phyloP scores from a whole-genome alignment of 2,113 vertebrate genomes.

The Sporophila hypoxantha region DNA sequence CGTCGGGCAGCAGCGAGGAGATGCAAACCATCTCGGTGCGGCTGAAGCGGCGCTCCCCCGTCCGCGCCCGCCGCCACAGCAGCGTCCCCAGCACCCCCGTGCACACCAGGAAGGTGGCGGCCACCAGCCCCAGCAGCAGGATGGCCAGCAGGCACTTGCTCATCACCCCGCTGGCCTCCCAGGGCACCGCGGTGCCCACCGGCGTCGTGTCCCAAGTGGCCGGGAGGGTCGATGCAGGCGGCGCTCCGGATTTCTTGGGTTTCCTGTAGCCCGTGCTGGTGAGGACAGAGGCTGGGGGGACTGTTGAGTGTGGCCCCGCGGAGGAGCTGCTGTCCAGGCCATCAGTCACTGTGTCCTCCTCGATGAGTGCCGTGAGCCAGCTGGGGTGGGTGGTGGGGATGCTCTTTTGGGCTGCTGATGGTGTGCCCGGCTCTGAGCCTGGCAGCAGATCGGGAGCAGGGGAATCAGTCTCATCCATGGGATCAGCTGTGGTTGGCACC shows the following conservation, averaged over 20 bases:
- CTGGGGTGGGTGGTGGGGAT: not conserved
- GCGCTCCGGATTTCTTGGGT: not conserved
- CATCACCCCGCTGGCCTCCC: constrained; percentile 3
- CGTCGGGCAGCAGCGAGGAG: constrained; percentile 76
- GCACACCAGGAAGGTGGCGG: constrained; percentile 76
- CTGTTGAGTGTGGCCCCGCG: rapidly evolving
- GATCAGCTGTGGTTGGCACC: rapidly evolving
- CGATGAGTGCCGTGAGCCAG: rapidly evolving
- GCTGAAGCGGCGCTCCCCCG: constrained; percentile 15
- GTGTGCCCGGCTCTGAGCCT: not conserved
- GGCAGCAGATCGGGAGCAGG: rapidly evolving
- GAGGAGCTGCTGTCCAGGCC: not conserved
- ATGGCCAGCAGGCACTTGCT: constrained; percentile 77
- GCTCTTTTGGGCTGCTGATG: not conserved
- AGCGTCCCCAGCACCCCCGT: constrained; percentile 74
- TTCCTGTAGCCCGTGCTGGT: not conserved
- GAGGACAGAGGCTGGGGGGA: not conserved
- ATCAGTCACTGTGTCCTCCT: rapidly evolving
- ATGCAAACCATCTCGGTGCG: constrained; percentile 87
- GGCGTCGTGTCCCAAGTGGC: not conserved
- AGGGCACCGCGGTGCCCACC: rapidly evolving
- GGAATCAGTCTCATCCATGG: not conserved
- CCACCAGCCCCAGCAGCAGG: constrained; percentile 70
- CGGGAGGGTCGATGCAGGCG: rapidly evolving
- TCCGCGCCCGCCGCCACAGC: constrained; percentile 67